Base-by-base conservation (phyloP, 2,888 invertebrate species). In the Lochmaea capreae region DNA sequence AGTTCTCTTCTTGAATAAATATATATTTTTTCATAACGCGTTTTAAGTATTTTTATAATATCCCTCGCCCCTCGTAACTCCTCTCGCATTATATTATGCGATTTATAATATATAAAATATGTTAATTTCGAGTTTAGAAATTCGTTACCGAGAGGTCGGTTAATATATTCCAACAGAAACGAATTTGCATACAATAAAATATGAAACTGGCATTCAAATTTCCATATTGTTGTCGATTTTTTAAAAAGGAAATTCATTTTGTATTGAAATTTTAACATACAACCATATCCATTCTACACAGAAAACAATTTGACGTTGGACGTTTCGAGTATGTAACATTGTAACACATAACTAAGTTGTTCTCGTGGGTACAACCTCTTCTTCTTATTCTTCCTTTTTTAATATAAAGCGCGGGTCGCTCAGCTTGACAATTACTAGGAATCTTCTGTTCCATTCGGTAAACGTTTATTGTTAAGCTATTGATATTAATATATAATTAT, bases 151-250 rank as follows among this genome's bases (percentile, higher is more conserved):
- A 81, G 78, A 79, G 80, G 71, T 70, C 73, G 74, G 80, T 78
- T 82, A 83, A 84, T 84, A 80, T 83, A 83, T 83, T 82, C 83
- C 62, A 16, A 63, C 62, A 63, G 62, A 79, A 33, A 67, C 76
- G 72, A 77, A 85, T 85, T 85, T 84, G 84, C 85, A 85, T 85
- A 85, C 85, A 85, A 84, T 84, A 84, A 85, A 85, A 85, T 85
- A 85, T 84, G 84, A 84, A 84, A 82, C 81, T 82, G 80, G 83
- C 83, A 84, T 84, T 84, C 80, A 83, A 83, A 84, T 83, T 84
- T 81, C 82, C 82, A 83, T 84, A 83, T 83, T 83, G 82, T 81
- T 81, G 81, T 81, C 79, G 78, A 78, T 79, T 79, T 79, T 33
- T 78, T 75, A 78, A 79, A 78, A 79, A 77, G 76, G 75, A 78